Evolutionary conservation across 1,140 invertebrate species (phyloP).

Genomic region (Cyphomyrmex costatus): DNA sequence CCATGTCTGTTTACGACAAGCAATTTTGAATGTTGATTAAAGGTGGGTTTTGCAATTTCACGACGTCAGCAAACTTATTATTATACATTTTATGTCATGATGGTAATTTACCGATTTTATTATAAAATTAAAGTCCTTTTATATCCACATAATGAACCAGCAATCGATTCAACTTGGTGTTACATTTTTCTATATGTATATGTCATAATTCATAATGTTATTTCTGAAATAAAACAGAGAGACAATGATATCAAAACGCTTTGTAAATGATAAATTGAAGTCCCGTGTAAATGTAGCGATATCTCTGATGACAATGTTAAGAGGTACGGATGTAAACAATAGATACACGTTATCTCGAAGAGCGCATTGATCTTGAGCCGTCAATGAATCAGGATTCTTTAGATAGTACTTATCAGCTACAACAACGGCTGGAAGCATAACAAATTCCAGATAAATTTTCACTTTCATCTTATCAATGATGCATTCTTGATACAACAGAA

Average conservation of each 20-base stretch:
- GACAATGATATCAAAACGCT: no score
- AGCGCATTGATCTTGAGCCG: not conserved
- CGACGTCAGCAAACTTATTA: not conserved
- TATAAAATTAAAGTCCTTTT: not conserved
- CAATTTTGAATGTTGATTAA: constrained; percentile 47
- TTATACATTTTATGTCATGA: not conserved
- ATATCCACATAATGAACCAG: not conserved
- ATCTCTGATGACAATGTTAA: not conserved
- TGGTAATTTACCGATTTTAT: constrained; percentile 27
- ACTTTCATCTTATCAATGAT: constrained; percentile 19
- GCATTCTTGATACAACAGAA: constrained; percentile 1
- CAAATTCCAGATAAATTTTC: constrained; percentile 40
- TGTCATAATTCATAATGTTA: not conserved
- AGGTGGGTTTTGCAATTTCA: constrained; percentile 8
- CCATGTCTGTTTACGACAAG: constrained; percentile 11
- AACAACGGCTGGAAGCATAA: not conserved
- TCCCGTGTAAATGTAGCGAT: not conserved
- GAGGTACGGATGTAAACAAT: constrained; percentile 15
- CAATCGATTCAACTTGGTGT: not conserved
- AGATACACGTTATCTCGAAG: constrained; percentile 22
- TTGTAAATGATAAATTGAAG: not conserved
- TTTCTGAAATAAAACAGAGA: not conserved
- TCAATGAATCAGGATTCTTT: constrained; percentile 4
- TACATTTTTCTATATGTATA: not conserved
- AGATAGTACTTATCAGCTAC: constrained; percentile 31